Evolutionary conservation across 2,113 vertebrate genomes (phyloP), one percentile per base, ranked within the genome.

Genomic region (Corvus moneduloides): DNA sequence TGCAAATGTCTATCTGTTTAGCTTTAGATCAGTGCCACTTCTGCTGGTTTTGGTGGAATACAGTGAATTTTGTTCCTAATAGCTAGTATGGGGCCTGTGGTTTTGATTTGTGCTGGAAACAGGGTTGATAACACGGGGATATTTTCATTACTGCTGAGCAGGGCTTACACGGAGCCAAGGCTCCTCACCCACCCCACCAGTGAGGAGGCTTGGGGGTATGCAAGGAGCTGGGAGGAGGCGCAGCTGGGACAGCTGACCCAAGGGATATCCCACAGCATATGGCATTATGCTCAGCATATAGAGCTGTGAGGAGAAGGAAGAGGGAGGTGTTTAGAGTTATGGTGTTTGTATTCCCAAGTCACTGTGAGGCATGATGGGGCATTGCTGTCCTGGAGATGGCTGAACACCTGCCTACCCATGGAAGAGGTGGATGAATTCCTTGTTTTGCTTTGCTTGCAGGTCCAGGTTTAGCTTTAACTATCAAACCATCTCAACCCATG

Each of bases 311-410:
- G 18, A 69, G 30, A 55, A 48, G 24, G 35, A 35, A 46, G 12
- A 48, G 30, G 16, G 26, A 41, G 41, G 13, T 48, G 5, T 64
- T 72, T 27, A 32, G n/a, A 28, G 21, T 32, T 20, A 14, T 5
- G 30, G 30, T 6, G 3, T 49, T 72, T 28, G 6, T 63, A 21
- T 72, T 21, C 16, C 51, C 11, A 21, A 72, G 6, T 56, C 58
- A 55, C 35, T 0, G 0, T 28, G 18, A 37, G 32, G 27, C 0
- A 0, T 43, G 51, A 32, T 43, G 32, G 35, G 35, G 15, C 37
- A 16, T 13, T 52, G 51, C 27, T 58, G 27, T 74, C 33, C 27
- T 58, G 12, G 27, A 19, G 12, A 15, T 62, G 64, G 13, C 39
- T 71, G 48, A 79, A 24, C 30, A 58, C 20, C 11, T 78, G 28